These are phyloP conservation scores for Apodemia arnacis DNA, from an alignment of 2,888 invertebrate species.

Conservation along the genomic window DNA sequence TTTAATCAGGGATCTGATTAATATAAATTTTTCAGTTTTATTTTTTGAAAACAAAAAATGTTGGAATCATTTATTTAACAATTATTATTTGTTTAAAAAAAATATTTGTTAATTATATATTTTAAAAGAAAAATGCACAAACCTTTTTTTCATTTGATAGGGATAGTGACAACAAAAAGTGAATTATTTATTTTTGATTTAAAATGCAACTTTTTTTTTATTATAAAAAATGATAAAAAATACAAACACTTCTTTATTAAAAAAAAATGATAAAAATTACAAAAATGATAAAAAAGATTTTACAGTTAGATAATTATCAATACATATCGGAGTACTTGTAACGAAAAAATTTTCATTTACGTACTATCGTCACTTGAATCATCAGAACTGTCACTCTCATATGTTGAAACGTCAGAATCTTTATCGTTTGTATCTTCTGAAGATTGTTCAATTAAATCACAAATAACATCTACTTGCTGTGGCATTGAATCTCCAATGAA, in stretches of 20 bases:
- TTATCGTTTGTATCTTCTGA: conserved; percentile 14
- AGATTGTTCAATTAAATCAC: conserved; percentile 19
- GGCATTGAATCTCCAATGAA: conserved; percentile 18
- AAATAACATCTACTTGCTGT: conserved; percentile 23
- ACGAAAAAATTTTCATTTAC: background rate
- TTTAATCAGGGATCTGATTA: too few relatives aligned
- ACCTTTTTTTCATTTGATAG: background rate
- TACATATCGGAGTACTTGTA: background rate
- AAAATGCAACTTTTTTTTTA: conserved; percentile 1
- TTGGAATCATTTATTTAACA: background rate
- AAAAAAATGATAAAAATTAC: conserved; percentile 16
- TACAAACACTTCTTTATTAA: conserved; percentile 2
- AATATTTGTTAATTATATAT: background rate
- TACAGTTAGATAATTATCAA: conserved; percentile 16
- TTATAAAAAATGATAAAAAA: conserved; percentile 3
- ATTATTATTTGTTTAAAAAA: conserved; percentile 11
- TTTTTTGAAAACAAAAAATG: too few relatives aligned
- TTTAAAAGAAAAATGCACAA: conserved; percentile 14
- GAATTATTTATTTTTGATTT: conserved; percentile 9
- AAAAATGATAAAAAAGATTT: background rate
- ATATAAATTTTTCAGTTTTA: background rate
- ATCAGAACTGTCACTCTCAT: conserved; percentile 17
- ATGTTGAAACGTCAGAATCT: conserved; percentile 12
- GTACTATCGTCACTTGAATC: conserved; percentile 11
- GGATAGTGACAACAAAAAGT: background rate